These are phyloP conservation scores for Dasysyrphus albostriatus DNA, from an alignment of 2,888 invertebrate genomes.

Conservation along the genomic window DNA sequence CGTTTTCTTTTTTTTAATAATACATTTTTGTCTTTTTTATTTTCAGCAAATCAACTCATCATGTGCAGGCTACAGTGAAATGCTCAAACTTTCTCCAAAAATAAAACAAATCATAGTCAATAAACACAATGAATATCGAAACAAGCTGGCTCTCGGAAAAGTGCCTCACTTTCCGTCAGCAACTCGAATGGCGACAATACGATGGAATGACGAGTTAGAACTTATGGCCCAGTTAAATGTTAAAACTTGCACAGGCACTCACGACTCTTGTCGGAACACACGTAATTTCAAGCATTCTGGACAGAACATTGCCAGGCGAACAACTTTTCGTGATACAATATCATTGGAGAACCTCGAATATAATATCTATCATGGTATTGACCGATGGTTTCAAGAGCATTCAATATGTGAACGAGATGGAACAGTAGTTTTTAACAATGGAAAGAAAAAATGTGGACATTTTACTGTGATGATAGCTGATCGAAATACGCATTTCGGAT, in stretches of 20 bases:
- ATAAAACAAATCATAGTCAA: slow-evolving; percentile 57
- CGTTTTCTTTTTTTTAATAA: background rate
- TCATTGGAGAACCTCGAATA: slow-evolving; percentile 17
- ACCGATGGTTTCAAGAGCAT: slow-evolving; percentile 76
- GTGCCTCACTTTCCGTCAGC: slow-evolving; percentile 60
- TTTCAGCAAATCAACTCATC: slow-evolving; percentile 43
- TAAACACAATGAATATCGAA: slow-evolving; percentile 74
- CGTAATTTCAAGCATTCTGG: slow-evolving; percentile 69
- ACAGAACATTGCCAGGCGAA: slow-evolving; percentile 72
- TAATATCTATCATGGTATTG: slow-evolving; percentile 41
- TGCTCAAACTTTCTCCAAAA: slow-evolving; percentile 46
- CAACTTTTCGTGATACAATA: background rate
- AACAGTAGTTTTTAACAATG: slow-evolving; percentile 21
- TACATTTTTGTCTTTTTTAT: background rate
- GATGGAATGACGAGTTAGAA: slow-evolving; percentile 76
- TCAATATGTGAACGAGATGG: slow-evolving; percentile 30
- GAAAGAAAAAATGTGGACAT: slow-evolving; percentile 75
- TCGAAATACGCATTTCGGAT: slow-evolving; percentile 68
- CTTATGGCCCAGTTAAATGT: slow-evolving; percentile 76
- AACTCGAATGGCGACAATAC: slow-evolving; percentile 71
- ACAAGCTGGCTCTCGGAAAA: slow-evolving; percentile 70
- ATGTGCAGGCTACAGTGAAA: slow-evolving; percentile 51
- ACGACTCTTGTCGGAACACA: slow-evolving; percentile 76
- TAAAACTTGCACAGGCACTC: slow-evolving; percentile 66
- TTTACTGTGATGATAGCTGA: slow-evolving; percentile 76